Evolutionary conservation across 2,888 invertebrate species (phyloP).

Genomic region (Microplitis manilae): DNA sequence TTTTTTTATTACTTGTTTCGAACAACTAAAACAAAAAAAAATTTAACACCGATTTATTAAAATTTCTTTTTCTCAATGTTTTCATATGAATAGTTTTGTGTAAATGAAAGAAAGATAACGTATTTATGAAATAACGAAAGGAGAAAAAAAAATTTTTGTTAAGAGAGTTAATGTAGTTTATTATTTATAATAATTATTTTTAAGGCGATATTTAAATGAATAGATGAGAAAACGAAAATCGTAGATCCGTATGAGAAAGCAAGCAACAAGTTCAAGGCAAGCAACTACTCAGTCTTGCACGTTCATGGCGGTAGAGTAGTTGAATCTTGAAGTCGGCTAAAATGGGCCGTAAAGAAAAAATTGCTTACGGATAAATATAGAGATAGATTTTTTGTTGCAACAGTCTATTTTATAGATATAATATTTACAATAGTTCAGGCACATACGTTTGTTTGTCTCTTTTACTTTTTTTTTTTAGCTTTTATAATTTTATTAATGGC

Average conservation of each 20-base stretch:
- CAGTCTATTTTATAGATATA: no score
- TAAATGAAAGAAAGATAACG: no score
- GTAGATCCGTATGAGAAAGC: not conserved
- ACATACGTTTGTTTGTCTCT: no score
- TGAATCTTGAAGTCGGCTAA: constrained; percentile 5
- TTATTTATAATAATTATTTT: not conserved
- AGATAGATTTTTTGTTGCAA: no score
- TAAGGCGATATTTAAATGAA: not conserved
- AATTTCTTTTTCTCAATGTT: no score
- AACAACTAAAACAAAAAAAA: not conserved
- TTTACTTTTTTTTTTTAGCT: no score
- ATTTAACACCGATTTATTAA: not conserved
- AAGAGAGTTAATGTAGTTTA: no score
- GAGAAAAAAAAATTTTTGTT: no score
- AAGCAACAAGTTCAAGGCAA: constrained; percentile 24
- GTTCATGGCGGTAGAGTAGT: constrained; percentile 1
- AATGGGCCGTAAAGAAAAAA: not conserved
- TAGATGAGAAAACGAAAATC: constrained; percentile 18
- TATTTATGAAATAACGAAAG: no score
- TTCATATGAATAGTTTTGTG: no score
- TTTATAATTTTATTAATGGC: no score
- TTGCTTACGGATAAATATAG: not conserved
- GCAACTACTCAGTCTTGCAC: constrained; percentile 20
- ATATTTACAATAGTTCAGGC: no score
- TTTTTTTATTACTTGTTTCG: not conserved